A percentile compares a stretch with the other conserved stretches of the same genome.
These are phyloP conservation scores for Silurus glanis DNA, from an alignment of 2,113 vertebrate species.

Conservation along the genomic window DNA sequence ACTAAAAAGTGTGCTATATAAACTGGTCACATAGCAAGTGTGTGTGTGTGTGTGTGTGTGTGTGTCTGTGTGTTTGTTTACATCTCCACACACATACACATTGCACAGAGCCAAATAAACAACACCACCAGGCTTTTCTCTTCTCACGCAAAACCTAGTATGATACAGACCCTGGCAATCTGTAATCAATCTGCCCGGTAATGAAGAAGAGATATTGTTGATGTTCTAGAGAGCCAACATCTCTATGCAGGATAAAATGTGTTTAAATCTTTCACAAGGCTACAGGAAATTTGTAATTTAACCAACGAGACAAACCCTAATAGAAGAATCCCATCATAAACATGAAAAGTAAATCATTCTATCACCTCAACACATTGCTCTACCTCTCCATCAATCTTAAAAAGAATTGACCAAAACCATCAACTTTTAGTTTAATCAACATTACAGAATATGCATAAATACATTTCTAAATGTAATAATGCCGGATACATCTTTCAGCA, in stretches of 20 bases:
- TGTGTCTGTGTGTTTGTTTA: constrained; percentile 15
- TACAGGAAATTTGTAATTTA: constrained; percentile 40
- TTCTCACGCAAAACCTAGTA: constrained; percentile 58
- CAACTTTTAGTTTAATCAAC: no score
- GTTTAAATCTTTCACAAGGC: constrained; percentile 36
- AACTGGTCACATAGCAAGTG: not conserved
- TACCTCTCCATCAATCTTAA: not conserved
- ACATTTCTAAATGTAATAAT: no score
- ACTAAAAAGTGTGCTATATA: constrained; percentile 33
- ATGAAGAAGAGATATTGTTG: constrained; percentile 54
- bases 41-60: not conserved
- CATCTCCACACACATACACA: constrained; percentile 38
- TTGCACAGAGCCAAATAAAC: constrained; percentile 47
- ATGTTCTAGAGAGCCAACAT: constrained; percentile 32
- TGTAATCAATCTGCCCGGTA: constrained; percentile 57
- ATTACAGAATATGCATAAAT: no score
- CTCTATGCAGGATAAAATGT: constrained; percentile 44
- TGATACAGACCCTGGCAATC: constrained; percentile 52
- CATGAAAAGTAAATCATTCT: constrained; percentile 2
- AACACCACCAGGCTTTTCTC: constrained; percentile 44
- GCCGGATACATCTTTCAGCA: no score
- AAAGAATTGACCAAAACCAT: no score
- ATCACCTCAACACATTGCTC: not conserved
- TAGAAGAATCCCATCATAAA: constrained; percentile 21
- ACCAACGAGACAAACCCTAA: constrained; percentile 32